Evolutionary conservation across 2,797 vertebrate genomes (phyloP).

Genomic region (Discoglossus pictus): DNA sequence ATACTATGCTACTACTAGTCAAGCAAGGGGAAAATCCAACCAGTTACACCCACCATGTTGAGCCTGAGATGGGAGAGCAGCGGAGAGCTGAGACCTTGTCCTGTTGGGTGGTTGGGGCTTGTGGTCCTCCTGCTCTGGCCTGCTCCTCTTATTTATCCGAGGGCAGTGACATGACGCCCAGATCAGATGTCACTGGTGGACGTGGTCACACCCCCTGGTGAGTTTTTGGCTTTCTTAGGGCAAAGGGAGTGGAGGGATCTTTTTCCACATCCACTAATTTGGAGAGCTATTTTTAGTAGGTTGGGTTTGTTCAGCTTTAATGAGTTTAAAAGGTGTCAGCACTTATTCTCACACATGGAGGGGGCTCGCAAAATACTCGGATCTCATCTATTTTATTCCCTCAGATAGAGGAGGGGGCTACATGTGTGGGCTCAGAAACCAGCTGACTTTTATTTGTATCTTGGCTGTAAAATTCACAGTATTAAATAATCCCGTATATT

Average conservation of each 20-base stretch:
- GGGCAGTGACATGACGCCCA: constrained; percentile 74
- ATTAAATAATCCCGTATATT: no score
- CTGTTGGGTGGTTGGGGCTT: constrained; percentile 71
- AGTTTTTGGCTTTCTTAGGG: constrained; percentile 98
- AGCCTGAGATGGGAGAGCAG: constrained; percentile 67
- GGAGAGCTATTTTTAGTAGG: constrained; percentile 85
- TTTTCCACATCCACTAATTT: constrained; percentile 61
- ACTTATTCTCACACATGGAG: constrained; percentile 56
- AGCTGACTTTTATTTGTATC: no score
- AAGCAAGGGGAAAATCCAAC: not conserved
- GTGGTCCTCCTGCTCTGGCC: constrained; percentile 79
- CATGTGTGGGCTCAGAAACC: no score
- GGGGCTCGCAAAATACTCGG: not conserved
- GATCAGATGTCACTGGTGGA: constrained; percentile 78
- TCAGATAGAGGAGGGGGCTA: no score
- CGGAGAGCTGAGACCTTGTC: constrained; percentile 67
- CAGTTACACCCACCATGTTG: constrained; percentile 87
- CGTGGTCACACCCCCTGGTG: constrained; percentile 65
- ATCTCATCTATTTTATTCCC: not conserved
- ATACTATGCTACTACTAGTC: no score
- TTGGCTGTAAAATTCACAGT: no score
- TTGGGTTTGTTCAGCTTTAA: constrained; percentile 59
- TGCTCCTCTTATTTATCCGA: constrained; percentile 84
- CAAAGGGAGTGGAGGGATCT: constrained; percentile 81
- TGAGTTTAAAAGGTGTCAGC: constrained; percentile 62